Evolutionary conservation across 2,888 invertebrate genomes (phyloP), one percentile per base, ranked within the genome.

Genomic region (Camptogramma bilineatum): DNA sequence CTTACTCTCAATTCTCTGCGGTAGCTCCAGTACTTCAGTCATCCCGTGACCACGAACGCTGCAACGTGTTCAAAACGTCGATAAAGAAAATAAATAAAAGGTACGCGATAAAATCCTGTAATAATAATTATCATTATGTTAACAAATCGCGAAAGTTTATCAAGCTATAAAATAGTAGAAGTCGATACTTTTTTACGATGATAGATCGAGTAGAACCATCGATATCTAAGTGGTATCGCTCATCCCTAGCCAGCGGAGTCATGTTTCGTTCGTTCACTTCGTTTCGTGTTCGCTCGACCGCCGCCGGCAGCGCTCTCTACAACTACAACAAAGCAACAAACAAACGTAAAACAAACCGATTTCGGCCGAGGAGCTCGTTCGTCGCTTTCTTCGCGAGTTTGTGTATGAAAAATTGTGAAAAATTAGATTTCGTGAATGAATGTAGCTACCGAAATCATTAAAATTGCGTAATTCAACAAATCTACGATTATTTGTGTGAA

Each of bases 321-420:
- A 34, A 0, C 31, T n/a, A 34, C 67, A 53, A 68, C 18, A n/a
- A 17, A 39, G 34, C 64, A 62, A 73, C 76, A 85, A 86, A 81
- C 86, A 87, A 87, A 85, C 83, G 76, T 80, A 83, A 85, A 86
- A 81, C 86, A 87, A 87, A 85, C 83, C 76, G 80, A 83, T 74
- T 80, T 73, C 77, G 81, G 74, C 79, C 68, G 84, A 80, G 79
- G 81, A 75, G 77, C 73, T 78, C 66, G 83, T 74, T 74, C 82
- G 81, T 83, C 79, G 81, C 72, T 72, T 72, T 50, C 73, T 73
- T 80, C 82, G 82, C 74, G 80, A 80, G 79, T 85, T 89, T 87
- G 78, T 86, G 84, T 85, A 86, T 87, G 84, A 88, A 90, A 87
- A 82, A 72, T 69, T 73, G 71, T 79, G 73, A 73, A 75, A 77